A percentile compares a stretch with the other conserved stretches of the same genome.
Evolutionary conservation across 2,113 vertebrate species (phyloP).

Genomic region (Pongo pygmaeus): DNA sequence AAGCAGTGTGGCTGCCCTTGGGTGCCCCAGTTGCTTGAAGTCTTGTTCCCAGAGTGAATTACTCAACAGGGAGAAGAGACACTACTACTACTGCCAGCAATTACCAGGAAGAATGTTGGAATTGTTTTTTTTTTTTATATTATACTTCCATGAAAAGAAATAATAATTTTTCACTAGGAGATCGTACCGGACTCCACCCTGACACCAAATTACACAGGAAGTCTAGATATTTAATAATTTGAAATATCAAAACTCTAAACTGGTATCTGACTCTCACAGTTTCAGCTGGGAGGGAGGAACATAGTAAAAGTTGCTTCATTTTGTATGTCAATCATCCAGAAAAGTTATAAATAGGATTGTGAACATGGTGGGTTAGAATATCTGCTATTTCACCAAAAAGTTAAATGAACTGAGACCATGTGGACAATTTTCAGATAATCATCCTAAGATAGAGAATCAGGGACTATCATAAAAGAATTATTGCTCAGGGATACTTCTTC

Average conservation of each 20-base stretch:
- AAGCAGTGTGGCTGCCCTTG: rapidly evolving
- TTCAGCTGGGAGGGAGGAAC: not conserved
- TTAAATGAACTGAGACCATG: not conserved
- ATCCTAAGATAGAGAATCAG: not conserved
- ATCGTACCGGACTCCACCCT: not conserved
- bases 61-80: not conserved
- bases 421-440: not conserved
- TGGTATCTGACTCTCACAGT: not conserved
- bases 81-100: not conserved
- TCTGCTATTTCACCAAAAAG: not conserved
- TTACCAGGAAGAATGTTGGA: not conserved
- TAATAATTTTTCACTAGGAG: not conserved
- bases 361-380: not conserved
- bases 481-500: not conserved
- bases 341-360: not conserved
- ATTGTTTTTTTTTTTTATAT: not conserved
- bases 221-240: not conserved
- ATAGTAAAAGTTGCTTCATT: not conserved
- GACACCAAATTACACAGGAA: not conserved
- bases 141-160: not conserved
- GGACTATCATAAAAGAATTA: not conserved
- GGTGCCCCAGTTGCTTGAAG: not conserved
- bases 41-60: not conserved
- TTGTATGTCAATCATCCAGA: not conserved
- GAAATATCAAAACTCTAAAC: not conserved